A percentile compares a stretch with the other conserved stretches of the same genome.
phyloP scores from a whole-genome alignment of 1,140 invertebrate genomes.

The Bombus superbus region DNA sequence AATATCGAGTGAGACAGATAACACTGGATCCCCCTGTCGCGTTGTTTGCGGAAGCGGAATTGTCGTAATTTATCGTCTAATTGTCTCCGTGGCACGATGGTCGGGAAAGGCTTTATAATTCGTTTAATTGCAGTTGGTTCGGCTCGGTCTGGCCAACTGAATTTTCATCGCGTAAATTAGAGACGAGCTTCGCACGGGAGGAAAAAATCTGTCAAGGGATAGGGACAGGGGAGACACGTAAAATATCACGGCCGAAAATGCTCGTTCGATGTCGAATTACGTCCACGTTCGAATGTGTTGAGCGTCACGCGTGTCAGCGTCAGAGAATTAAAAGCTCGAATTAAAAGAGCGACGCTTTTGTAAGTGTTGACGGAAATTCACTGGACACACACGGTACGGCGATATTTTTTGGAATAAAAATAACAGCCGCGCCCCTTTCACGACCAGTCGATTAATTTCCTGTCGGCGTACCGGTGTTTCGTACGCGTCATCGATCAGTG shows the following conservation, averaged over 20 bases:
- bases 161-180: constrained; percentile 18
- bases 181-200: not conserved
- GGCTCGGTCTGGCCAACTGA: not conserved
- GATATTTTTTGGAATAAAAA: constrained; percentile 22
- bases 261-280: not conserved
- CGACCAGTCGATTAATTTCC: constrained; percentile 35
- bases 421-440: not conserved
- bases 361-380: not conserved
- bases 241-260: not conserved
- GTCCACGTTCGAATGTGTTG: not conserved
- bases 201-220: not conserved
- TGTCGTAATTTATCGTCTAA: constrained; percentile 39
- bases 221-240: no score
- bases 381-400: not conserved
- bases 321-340: not conserved
- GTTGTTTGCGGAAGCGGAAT: constrained; percentile 29
- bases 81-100: constrained; percentile 12
- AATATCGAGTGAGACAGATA: not conserved
- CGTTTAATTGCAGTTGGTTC: constrained; percentile 39
- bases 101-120: constrained; percentile 41
- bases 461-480: constrained; percentile 1
- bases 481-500: constrained; percentile 25
- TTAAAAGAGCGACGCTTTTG: not conserved
- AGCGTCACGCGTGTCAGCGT: not conserved
- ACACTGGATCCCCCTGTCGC: not conserved